phyloP scores from a whole-genome alignment of 2,113 vertebrate species.

The Zingel zingel region DNA sequence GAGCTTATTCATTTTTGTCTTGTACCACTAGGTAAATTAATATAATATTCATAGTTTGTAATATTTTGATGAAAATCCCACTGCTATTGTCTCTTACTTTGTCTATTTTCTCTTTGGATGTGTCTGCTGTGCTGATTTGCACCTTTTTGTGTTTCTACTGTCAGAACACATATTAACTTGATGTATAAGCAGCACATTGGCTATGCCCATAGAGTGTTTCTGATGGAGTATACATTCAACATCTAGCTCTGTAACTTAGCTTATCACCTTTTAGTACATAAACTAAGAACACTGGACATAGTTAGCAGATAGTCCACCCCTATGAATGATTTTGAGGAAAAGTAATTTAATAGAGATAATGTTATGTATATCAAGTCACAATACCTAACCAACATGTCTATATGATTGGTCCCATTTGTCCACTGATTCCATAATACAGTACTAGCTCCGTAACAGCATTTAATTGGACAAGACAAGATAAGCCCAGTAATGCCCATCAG shows the following conservation, averaged over 20 bases:
- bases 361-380: background rate
- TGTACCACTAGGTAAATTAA: background rate
- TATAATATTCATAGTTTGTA: background rate
- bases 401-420: constrained; percentile 1
- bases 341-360: background rate
- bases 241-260: background rate
- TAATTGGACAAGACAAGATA: constrained; percentile 49
- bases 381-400: background rate
- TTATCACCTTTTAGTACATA: background rate
- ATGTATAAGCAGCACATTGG: background rate
- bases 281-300: background rate
- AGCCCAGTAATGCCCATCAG: constrained; percentile 22
- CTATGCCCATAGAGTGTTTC: background rate
- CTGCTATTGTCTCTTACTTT: background rate
- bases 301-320: background rate
- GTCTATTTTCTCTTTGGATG: background rate
- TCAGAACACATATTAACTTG: background rate
- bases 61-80: background rate
- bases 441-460: background rate
- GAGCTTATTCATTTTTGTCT: background rate
- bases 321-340: background rate
- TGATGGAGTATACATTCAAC: background rate
- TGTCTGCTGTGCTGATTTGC: background rate
- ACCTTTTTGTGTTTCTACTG: background rate
- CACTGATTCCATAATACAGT: constrained; percentile 3